Evolutionary conservation across 2,797 vertebrate species (phyloP), one percentile per base, ranked within the genome.

Genomic region (Enteromius radiatus): DNA sequence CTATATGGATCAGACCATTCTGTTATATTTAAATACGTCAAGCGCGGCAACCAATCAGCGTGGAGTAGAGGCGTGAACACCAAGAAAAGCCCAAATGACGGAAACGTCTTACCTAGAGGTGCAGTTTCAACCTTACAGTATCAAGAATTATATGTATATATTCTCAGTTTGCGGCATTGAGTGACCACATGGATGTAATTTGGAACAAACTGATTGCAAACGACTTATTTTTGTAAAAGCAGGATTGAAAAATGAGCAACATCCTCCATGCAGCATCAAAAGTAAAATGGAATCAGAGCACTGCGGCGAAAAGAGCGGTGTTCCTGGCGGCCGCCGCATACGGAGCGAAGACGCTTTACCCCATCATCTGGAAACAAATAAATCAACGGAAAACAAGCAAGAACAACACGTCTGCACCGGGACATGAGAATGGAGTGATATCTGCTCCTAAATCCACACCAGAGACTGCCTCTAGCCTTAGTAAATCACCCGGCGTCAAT

Each of bases 291-390:
- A 94, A 95, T 93, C 92, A 94, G 88, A 91, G 94, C 78, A 75
- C 94, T 54, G 93, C 95, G 45, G 95, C 94, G 76, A 96, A 95
- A 89, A 93, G 95, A 92, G 96, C 96, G 80, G 95, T 95, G 71
- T 92, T 96, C 70, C 91, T 98, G 56, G 91, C 96, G 82, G 97
- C 95, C 7, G 97, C 97, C 8, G 97, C 96, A 2, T 97, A 97
- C 88, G 96, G 97, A 2, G 90, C 96, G 78, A 95, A 87, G 78
- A 93, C 95, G 23, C 92, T 99, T 71, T 97, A 95, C 41, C 98
- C 97, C 87, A 68, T 97, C 88, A 63, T 99, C 88, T 93, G 91
- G 90, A 88, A 82, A 86, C 96, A 94, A 84, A 84, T 96, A 69
- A 9, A 84, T 69, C 90, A 84, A 67, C 85, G 86, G 56, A 86